Conservation (phyloP, 2,888 invertebrate genomes). For the Pilophorus perplexus region DNA sequence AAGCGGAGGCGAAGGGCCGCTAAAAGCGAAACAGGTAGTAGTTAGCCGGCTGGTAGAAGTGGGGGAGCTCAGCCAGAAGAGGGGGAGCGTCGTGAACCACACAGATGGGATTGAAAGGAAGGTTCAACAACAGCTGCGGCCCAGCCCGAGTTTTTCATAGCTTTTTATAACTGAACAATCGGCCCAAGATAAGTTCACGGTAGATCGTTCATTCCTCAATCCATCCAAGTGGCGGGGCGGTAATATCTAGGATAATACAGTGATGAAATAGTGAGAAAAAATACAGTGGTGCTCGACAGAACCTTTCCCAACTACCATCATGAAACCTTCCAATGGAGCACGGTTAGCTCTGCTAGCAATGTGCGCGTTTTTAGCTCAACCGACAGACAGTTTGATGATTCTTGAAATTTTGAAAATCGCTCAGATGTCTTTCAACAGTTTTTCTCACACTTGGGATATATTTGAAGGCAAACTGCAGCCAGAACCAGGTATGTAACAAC, state of each 20-base stretch:
- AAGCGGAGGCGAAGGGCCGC: background rate
- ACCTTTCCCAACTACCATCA: background rate
- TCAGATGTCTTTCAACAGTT: slow-evolving; percentile 9
- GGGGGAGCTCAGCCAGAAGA: no score
- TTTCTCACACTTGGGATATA: slow-evolving; percentile 33
- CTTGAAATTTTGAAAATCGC: no score
- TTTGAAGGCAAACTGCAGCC: slow-evolving; percentile 19
- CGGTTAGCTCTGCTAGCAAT: background rate
- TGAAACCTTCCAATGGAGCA: background rate
- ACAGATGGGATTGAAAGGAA: slow-evolving; percentile 5
- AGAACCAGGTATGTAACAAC: slow-evolving; percentile 9
- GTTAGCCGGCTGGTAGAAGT: background rate
- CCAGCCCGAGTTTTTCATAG: no score
- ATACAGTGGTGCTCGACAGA: no score
- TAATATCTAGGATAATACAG: background rate
- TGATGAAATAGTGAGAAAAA: background rate
- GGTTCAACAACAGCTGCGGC: background rate
- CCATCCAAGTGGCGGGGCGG: no score
- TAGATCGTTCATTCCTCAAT: no score
- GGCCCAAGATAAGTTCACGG: no score
- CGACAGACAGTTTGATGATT: no score
- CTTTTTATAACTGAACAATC: no score
- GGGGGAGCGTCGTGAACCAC: background rate
- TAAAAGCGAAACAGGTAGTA: slow-evolving; percentile 17
- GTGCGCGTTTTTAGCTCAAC: slow-evolving; percentile 9